phyloP scores from a whole-genome alignment of 2,888 invertebrate species.

The Halictus quadricinctus region DNA sequence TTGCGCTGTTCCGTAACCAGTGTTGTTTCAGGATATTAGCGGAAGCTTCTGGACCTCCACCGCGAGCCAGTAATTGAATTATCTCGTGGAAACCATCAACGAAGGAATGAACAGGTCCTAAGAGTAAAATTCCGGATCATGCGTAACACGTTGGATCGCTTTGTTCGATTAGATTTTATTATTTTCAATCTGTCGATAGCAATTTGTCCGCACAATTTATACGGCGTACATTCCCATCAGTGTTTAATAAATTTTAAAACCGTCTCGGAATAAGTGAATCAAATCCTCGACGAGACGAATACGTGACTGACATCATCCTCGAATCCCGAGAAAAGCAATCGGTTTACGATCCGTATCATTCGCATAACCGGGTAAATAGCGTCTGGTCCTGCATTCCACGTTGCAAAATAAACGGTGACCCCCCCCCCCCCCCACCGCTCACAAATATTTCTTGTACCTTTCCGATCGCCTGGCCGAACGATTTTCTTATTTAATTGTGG shows the following conservation, averaged over 20 bases:
- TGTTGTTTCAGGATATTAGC: constrained; percentile 9
- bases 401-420: neutral
- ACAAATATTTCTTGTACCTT: neutral
- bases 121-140: neutral
- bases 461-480: neutral
- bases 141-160: neutral
- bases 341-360: neutral
- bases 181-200: neutral
- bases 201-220: too few relatives aligned
- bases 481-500: neutral
- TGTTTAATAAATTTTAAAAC: neutral
- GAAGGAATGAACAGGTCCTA: neutral
- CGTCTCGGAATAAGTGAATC: neutral
- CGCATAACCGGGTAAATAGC: neutral
- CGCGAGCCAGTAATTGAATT: constrained; percentile 2
- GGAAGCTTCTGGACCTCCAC: neutral
- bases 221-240: neutral
- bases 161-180: neutral
- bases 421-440: neutral
- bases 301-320: neutral
- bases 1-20: neutral
- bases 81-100: neutral
- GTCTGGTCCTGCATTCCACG: neutral
- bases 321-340: neutral
- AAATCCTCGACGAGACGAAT: neutral